These are phyloP conservation scores for Eurytoma californica DNA, from an alignment of 2,888 invertebrate genomes.

Conservation along the genomic window DNA sequence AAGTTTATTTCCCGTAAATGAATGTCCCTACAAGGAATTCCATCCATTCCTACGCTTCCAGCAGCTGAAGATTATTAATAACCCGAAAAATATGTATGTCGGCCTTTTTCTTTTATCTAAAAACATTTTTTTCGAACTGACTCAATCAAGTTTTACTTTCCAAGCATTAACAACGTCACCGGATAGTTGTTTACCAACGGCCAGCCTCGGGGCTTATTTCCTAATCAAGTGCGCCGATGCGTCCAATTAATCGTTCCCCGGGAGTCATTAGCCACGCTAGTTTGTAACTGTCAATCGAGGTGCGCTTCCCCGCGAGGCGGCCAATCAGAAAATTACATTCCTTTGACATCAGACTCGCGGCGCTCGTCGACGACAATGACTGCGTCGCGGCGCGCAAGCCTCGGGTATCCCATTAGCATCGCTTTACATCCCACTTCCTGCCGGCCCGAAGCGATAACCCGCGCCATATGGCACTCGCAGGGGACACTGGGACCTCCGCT, in stretches of 20 bases:
- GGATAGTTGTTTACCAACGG: not conserved
- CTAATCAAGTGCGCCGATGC: slow-evolving; percentile 7
- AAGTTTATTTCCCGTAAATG: too few relatives aligned
- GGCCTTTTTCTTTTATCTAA: too few relatives aligned
- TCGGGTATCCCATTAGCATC: slow-evolving; percentile 61
- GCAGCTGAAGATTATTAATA: too few relatives aligned
- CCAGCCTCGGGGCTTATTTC: not conserved
- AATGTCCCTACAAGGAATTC: too few relatives aligned
- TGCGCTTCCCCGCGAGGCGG: slow-evolving; percentile 40
- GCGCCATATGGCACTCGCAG: slow-evolving; percentile 67
- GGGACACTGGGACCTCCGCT: slow-evolving; percentile 22
- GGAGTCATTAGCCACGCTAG: not conserved
- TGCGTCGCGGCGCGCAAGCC: slow-evolving; percentile 3
- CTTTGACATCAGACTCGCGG: slow-evolving; percentile 49
- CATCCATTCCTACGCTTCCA: too few relatives aligned
- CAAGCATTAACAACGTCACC: too few relatives aligned
- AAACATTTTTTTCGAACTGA: too few relatives aligned
- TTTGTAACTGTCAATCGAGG: slow-evolving; percentile 19
- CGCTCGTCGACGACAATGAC: slow-evolving; percentile 1
- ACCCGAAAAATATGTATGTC: too few relatives aligned
- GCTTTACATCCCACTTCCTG: slow-evolving; percentile 63
- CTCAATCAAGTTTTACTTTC: too few relatives aligned
- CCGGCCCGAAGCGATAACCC: slow-evolving; percentile 57
- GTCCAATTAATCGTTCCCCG: not conserved
- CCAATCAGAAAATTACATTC: slow-evolving; percentile 54